A percentile compares a stretch with the other conserved stretches of the same genome.
Conservation (phyloP, 2,888 invertebrate genomes). For the Eledone cirrhosa region DNA sequence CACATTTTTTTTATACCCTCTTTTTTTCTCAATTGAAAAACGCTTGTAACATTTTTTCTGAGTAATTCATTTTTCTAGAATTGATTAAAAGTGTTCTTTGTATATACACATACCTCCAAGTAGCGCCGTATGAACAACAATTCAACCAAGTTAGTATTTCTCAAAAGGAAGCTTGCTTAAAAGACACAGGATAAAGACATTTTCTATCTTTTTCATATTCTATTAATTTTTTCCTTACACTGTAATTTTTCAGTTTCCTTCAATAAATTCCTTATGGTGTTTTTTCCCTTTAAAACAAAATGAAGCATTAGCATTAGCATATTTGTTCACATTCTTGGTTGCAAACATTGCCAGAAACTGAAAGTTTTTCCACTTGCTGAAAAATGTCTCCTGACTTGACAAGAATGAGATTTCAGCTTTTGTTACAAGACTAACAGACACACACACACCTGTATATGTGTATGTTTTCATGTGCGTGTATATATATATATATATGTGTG, state of each 20-base stretch:
- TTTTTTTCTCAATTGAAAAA: conserved; percentile 11
- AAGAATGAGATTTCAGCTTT: too few species aligned
- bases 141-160: conserved; percentile 15
- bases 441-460: too few species aligned
- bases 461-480: too few species aligned
- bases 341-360: too few species aligned
- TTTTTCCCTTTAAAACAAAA: not conserved
- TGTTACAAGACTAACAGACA: too few species aligned
- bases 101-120: conserved; percentile 18
- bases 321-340: too few species aligned
- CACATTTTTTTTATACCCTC: not conserved
- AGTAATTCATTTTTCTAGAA: conserved; percentile 15
- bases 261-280: conserved; percentile 4
- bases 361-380: too few species aligned
- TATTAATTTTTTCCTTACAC: not conserved
- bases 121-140: conserved; percentile 3
- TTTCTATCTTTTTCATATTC: not conserved
- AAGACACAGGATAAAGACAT: conserved; percentile 19
- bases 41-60: conserved; percentile 14
- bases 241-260: not conserved
- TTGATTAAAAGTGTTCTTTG: conserved; percentile 14
- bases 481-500: too few species aligned
- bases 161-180: conserved; percentile 15
- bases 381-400: too few species aligned
- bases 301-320: too few species aligned